phyloP scores from a whole-genome alignment of 2,797 vertebrate species.

The Apogon talboti region DNA sequence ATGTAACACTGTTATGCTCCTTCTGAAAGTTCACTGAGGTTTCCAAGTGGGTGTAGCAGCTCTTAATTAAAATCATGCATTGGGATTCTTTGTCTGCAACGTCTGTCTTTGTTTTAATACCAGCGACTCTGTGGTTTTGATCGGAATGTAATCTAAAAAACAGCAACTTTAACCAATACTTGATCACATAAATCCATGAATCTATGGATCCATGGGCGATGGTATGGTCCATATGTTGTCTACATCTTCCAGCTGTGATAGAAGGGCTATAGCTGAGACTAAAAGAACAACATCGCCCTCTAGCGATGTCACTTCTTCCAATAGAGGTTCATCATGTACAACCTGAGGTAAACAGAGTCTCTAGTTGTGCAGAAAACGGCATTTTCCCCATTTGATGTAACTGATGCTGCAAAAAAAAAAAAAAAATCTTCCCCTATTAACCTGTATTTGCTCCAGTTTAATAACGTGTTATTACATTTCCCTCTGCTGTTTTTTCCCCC shows the following conservation, averaged over 20 bases:
- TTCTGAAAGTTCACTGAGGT: too few species aligned
- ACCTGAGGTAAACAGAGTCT: background rate
- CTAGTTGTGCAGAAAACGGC: background rate
- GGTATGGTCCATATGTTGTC: slow-evolving; percentile 1
- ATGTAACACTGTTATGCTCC: too few species aligned
- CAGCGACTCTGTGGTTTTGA: too few species aligned
- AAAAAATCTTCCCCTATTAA: background rate
- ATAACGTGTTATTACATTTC: background rate
- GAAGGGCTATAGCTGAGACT: slow-evolving; percentile 14
- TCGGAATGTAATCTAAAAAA: too few species aligned
- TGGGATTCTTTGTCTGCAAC: too few species aligned
- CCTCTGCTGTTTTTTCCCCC: background rate
- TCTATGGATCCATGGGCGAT: background rate
- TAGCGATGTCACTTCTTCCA: slow-evolving; percentile 63
- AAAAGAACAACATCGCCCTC: slow-evolving; percentile 82
- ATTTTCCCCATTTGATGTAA: background rate
- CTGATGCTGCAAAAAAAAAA: background rate
- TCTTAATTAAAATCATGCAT: too few species aligned
- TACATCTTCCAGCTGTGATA: slow-evolving; percentile 19
- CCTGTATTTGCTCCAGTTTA: background rate
- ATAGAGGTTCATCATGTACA: background rate
- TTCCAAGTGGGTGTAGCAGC: too few species aligned
- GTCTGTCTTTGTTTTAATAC: too few species aligned
- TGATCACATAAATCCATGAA: background rate
- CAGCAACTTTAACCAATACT: too few species aligned